Base-by-base conservation (phyloP, 2,797 vertebrate genomes). In the Sebastes diaconus region DNA sequence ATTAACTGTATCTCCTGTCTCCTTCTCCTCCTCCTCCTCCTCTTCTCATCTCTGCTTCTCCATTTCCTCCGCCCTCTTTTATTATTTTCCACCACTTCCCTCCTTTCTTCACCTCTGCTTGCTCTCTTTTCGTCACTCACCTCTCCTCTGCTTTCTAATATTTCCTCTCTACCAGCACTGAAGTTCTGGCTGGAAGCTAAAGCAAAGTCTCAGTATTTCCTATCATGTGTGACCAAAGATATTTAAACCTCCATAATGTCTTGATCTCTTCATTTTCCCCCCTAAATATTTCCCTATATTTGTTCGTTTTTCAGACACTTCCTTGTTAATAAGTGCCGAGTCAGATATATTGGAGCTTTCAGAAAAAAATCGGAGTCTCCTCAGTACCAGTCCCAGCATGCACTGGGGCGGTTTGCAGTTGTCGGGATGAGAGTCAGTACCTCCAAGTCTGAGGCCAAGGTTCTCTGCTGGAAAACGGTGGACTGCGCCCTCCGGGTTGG, bases 1-100 rank as follows among this genome's bases (percentile, higher is more conserved):
- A 88, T 92, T 78, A 89, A 54, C 64, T 67, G 58, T 67, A 52
- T 46, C 77, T 36, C 57, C 59, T 52, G 73, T 76, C 75, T 81
- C 52, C 65, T 55, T 25, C 34, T 71, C 76, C 54, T 65, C 59
- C 36, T 36, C 0, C 32, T 34, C 32, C 36, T 39, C 73, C 54
- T 68, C 76, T 22, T 68, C 59, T 74, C 70, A 72, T 75, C 55
- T 83, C 68, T 46, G 16, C 75, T 66, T 70, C 77, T 65, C 58
- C 29, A 7, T 52, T 74, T 75, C 70, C 64, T 66, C 67, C 60
- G 46, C 11, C n/a, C 34, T 55, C 66, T 11, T 42, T 42, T 8
- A 24, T 75, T 79, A 80, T 76, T 84, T 88, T 72, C 85, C 79
- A 78, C 61, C 36, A 20, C 68, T 80, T 25, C 77, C 29, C 59